Conservation (phyloP, 2,797 vertebrate species). For the Chelidonichthys spinosus region DNA sequence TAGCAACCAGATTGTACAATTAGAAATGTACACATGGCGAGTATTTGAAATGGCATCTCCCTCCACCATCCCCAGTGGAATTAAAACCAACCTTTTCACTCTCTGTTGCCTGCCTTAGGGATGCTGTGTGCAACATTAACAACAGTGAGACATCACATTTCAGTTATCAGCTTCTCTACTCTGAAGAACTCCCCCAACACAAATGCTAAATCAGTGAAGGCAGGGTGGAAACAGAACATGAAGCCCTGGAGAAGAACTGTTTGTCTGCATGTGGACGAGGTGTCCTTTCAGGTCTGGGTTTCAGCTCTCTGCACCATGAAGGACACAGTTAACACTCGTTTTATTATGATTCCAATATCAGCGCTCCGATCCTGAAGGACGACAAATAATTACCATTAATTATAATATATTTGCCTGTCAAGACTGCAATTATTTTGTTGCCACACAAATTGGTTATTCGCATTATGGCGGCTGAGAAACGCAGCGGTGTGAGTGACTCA, state of each 20-base stretch:
- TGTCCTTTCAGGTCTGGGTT: conserved; percentile 67
- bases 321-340: conserved; percentile 72
- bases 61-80: not conserved
- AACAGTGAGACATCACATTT: conserved; percentile 35
- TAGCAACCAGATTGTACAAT: not conserved
- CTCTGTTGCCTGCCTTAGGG: not conserved
- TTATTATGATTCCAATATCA: conserved; percentile 78
- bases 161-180: conserved; percentile 16
- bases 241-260: conserved; percentile 1
- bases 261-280: not conserved
- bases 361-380: conserved; percentile 75
- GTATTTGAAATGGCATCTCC: conserved; percentile 7
- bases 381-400: conserved; percentile 88
- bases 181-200: conserved; percentile 25
- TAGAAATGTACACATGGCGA: not conserved
- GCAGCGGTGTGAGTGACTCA: conserved; percentile 82
- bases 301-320: conserved; percentile 61
- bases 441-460: conserved; percentile 84
- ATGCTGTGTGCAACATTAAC: not conserved
- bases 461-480: conserved; percentile 73
- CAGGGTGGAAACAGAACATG: conserved; percentile 20
- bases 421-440: conserved; percentile 86
- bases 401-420: conserved; percentile 87
- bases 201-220: conserved; percentile 21
- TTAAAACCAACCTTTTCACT: not conserved